phyloP scores from a whole-genome alignment of 2,888 invertebrate genomes.

The Gandaritis pyraliata region DNA sequence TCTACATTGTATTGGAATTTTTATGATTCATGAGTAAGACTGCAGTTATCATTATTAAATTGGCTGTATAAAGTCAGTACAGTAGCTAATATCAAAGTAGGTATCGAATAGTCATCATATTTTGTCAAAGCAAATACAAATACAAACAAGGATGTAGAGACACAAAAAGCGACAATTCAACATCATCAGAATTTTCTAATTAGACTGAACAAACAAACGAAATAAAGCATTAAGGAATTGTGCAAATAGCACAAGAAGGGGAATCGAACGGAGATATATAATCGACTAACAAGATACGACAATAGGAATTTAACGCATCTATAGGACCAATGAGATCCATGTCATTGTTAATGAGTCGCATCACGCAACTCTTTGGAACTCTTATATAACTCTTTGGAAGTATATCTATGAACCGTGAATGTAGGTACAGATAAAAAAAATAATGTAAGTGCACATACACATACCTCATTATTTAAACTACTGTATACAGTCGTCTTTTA shows the following conservation, averaged over 20 bases:
- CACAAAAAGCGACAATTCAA: slow-evolving; percentile 67
- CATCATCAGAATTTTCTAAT: slow-evolving; percentile 82
- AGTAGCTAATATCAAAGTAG: no score
- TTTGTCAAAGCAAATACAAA: slow-evolving; percentile 32
- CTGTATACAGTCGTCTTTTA: no score
- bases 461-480: no score
- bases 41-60: no score
- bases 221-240: slow-evolving; percentile 83
- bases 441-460: no score
- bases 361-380: background rate
- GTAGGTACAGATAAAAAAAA: no score
- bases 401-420: no score
- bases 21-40: no score
- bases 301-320: slow-evolving; percentile 12
- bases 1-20: no score
- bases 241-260: slow-evolving; percentile 77
- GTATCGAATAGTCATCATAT: no score
- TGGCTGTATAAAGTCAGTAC: background rate
- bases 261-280: slow-evolving; percentile 50
- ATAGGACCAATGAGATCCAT: background rate
- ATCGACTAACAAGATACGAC: slow-evolving; percentile 47
- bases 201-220: slow-evolving; percentile 80
- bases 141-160: slow-evolving; percentile 49
- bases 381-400: background rate
- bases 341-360: background rate